Conservation (phyloP, 1,140 invertebrate genomes). For the Pomacea maculata region DNA sequence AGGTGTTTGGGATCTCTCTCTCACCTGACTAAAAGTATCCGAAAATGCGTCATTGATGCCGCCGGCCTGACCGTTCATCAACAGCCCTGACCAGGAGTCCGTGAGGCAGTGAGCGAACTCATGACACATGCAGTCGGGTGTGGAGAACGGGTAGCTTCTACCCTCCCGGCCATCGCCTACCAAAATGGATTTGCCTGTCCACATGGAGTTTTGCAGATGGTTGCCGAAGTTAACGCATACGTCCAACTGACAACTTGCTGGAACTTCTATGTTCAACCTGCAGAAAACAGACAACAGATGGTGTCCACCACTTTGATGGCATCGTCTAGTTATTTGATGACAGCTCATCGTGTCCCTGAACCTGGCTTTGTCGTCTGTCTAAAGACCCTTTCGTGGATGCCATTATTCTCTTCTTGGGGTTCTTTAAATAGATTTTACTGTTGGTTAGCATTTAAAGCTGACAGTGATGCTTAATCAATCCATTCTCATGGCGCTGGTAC, state of each 20-base stretch:
- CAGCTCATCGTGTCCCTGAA: too few species aligned
- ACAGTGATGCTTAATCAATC: too few species aligned
- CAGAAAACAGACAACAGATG: not conserved
- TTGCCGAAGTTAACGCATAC: not conserved
- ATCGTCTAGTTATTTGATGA: too few species aligned
- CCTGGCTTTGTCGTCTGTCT: too few species aligned
- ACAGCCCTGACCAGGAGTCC: not conserved
- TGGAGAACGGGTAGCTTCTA: not conserved
- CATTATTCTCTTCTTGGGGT: too few species aligned
- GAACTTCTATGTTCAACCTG: not conserved
- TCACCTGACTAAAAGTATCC: not conserved
- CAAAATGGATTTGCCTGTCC: not conserved
- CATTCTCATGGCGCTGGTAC: too few species aligned
- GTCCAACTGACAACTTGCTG: not conserved
- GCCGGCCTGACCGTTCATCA: not conserved
- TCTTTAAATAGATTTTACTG: too few species aligned
- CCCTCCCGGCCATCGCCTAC: not conserved
- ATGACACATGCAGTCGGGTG: not conserved
- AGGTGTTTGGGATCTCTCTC: not conserved
- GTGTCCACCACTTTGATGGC: too few species aligned
- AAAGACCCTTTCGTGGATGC: too few species aligned
- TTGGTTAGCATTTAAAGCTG: too few species aligned
- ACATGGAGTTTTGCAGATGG: not conserved
- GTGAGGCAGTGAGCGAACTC: not conserved
- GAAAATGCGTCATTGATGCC: not conserved